phyloP scores from a whole-genome alignment of 2,797 vertebrate genomes.

The Catharus ustulatus region DNA sequence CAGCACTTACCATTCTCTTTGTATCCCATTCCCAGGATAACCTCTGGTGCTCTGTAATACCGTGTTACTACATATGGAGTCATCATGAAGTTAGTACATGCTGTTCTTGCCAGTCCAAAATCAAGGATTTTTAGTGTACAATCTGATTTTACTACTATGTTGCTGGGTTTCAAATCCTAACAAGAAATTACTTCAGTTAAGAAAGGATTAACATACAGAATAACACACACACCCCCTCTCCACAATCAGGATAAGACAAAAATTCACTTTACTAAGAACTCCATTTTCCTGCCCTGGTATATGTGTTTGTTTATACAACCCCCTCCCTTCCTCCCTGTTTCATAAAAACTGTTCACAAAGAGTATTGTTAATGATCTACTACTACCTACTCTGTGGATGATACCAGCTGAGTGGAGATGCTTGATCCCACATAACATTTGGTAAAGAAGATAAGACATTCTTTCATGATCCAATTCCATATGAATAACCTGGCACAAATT shows the following conservation, averaged over 20 bases:
- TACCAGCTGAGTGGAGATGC: constrained; percentile 95
- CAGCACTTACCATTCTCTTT: constrained; percentile 91
- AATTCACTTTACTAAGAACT: background rate
- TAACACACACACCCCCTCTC: background rate
- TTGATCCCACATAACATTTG: constrained; percentile 98
- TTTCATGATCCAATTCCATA: constrained; percentile 97
- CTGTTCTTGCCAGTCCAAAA: constrained; percentile 94
- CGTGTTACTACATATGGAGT: constrained; percentile 96
- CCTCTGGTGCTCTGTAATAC: constrained; percentile 95
- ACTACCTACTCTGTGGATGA: constrained; percentile 93
- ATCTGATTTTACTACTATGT: constrained; percentile 97
- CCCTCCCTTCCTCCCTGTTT: background rate
- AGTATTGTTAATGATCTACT: constrained; percentile 6
- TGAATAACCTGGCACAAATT: constrained; percentile 98
- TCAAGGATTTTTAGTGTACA: constrained; percentile 98
- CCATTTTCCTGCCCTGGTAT: background rate
- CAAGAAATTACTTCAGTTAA: constrained; percentile 48
- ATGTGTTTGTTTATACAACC: background rate
- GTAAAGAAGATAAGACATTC: constrained; percentile 98
- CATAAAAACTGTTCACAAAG: background rate
- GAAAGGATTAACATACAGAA: background rate
- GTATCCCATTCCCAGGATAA: constrained; percentile 98
- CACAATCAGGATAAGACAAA: background rate
- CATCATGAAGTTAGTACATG: constrained; percentile 99
- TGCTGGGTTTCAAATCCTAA: constrained; percentile 97